Evolutionary conservation across 1,140 invertebrate species (phyloP).

Genomic region (Cydia pomonella): DNA sequence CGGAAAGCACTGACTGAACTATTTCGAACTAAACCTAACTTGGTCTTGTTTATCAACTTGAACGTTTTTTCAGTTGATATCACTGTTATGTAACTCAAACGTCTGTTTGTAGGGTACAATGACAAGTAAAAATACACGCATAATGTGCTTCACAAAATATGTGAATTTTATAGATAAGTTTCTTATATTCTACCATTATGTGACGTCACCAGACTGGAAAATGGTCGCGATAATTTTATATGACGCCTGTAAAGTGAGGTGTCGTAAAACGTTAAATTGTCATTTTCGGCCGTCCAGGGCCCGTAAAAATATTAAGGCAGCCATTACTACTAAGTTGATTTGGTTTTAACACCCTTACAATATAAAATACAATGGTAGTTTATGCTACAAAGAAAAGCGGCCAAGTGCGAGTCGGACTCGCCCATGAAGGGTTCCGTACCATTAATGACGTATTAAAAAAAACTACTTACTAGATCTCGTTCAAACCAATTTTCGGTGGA

Average conservation of each 20-base stretch:
- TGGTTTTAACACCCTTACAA: not conserved
- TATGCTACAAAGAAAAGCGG: not conserved
- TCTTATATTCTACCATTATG: not conserved
- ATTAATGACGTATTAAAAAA: too few relatives aligned
- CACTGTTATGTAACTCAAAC: too few relatives aligned
- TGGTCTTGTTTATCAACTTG: too few relatives aligned
- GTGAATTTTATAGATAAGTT: slow-evolving; percentile 7
- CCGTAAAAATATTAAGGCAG: slow-evolving; percentile 16
- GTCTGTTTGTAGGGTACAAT: too few relatives aligned
- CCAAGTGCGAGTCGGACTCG: too few relatives aligned
- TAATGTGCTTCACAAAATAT: not conserved
- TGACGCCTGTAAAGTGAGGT: slow-evolving; percentile 25
- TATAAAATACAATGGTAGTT: not conserved
- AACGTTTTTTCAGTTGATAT: too few relatives aligned
- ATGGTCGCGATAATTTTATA: slow-evolving; percentile 31
- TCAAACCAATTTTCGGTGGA: too few relatives aligned
- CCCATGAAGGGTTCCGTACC: too few relatives aligned
- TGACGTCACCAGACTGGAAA: slow-evolving; percentile 24
- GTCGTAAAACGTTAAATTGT: slow-evolving; percentile 17
- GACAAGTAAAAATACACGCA: too few relatives aligned
- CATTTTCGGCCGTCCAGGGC: slow-evolving; percentile 11
- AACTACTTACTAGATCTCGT: too few relatives aligned
- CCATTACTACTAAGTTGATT: slow-evolving; percentile 14
- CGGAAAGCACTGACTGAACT: too few relatives aligned
- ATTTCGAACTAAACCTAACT: too few relatives aligned